These are phyloP conservation scores for Antitype chi DNA, from an alignment of 2,888 invertebrate species.

Conservation along the genomic window DNA sequence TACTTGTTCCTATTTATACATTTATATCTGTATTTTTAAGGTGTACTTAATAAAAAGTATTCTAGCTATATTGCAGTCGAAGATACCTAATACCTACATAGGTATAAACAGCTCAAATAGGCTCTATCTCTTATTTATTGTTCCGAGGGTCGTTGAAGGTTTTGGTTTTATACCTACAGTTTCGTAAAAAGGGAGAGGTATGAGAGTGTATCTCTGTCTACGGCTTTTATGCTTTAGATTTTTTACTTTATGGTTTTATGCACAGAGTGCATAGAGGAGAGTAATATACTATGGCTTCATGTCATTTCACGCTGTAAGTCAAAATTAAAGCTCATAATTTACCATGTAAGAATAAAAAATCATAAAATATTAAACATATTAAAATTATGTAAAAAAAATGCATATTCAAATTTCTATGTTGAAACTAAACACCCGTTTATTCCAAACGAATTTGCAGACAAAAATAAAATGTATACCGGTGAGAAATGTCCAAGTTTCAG, in stretches of 20 bases:
- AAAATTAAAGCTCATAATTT: slow-evolving; percentile 18
- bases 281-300: not conserved
- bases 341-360: slow-evolving; percentile 35
- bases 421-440: slow-evolving; percentile 14
- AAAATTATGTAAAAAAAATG: slow-evolving; percentile 30
- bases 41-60: not conserved
- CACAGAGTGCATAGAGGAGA: too few species aligned
- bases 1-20: not conserved
- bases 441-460: slow-evolving; percentile 35
- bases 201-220: too few species aligned
- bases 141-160: not conserved
- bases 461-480: slow-evolving; percentile 35
- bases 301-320: slow-evolving; percentile 23
- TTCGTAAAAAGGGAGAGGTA: not conserved
- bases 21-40: not conserved
- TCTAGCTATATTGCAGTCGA: not conserved
- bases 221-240: not conserved
- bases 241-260: not conserved
- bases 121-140: not conserved
- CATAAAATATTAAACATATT: slow-evolving; percentile 3
- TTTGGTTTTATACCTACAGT: not conserved
- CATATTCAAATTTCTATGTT: slow-evolving; percentile 26
- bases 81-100: not conserved
- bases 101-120: too few species aligned
- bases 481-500: slow-evolving; percentile 77